Evolutionary conservation across 2,797 vertebrate species (phyloP).

Genomic region (Rallus crepitans): DNA sequence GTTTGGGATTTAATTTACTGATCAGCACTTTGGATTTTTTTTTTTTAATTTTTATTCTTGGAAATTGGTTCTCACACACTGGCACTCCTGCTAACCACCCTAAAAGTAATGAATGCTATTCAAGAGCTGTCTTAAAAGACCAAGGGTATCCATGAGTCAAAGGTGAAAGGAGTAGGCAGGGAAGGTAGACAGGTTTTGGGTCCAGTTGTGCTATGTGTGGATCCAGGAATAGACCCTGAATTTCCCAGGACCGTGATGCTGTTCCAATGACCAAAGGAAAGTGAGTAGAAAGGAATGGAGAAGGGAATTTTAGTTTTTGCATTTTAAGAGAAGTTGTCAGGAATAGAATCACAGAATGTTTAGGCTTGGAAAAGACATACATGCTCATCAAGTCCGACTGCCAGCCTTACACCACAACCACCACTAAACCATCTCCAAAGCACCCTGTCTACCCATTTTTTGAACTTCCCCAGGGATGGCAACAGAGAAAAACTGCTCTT

Average conservation of each 20-base stretch:
- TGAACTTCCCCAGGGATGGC: too few relatives aligned
- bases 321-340: neutral
- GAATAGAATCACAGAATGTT: too few relatives aligned
- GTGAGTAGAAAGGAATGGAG: too few relatives aligned
- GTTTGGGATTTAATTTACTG: neutral
- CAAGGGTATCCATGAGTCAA: neutral
- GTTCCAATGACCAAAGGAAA: neutral
- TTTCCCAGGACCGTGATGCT: neutral
- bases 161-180: neutral
- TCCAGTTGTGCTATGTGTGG: neutral
- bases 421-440: too few relatives aligned
- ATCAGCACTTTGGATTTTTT: neutral
- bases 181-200: neutral
- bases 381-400: too few relatives aligned
- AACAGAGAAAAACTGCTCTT: neutral
- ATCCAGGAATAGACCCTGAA: neutral
- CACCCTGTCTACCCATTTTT: too few relatives aligned
- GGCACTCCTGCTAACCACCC: neutral
- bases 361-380: too few relatives aligned
- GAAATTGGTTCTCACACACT: neutral
- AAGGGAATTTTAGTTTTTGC: neutral
- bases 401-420: too few relatives aligned
- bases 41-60: neutral
- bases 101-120: neutral
- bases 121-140: neutral